Conservation (phyloP, 2,888 invertebrate genomes). For the Cantharis rufa region DNA sequence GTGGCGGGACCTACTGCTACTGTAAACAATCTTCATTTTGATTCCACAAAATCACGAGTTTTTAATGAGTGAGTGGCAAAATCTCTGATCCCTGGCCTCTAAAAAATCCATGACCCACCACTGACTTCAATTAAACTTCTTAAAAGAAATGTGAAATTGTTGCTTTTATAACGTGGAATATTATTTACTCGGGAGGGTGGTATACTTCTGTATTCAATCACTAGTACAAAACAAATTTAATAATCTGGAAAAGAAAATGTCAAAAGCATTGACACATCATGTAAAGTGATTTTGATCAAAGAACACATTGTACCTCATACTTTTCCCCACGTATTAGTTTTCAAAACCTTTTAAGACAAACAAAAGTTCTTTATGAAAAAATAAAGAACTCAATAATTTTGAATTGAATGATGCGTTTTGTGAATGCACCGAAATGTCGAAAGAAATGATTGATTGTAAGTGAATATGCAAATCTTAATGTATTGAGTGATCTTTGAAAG, state of each 20-base stretch:
- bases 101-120: too few relatives aligned
- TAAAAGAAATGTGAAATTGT: neutral
- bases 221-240: neutral
- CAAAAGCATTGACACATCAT: neutral
- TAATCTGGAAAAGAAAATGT: neutral
- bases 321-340: neutral
- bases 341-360: neutral
- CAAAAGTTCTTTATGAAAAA: neutral
- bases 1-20: too few relatives aligned
- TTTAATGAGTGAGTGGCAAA: too few relatives aligned
- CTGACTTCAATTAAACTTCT: neutral
- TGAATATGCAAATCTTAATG: slow-evolving; percentile 22
- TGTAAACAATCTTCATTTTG: too few relatives aligned
- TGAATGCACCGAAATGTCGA: slow-evolving; percentile 19
- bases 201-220: neutral
- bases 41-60: too few relatives aligned
- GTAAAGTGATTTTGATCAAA: neutral
- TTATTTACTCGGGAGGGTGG: neutral
- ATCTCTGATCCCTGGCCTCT: too few relatives aligned
- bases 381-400: neutral
- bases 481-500: slow-evolving; percentile 21
- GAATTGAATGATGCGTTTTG: neutral
- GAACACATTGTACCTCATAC: neutral
- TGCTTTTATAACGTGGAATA: too few relatives aligned
- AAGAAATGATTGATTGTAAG: slow-evolving; percentile 27